phyloP scores from a whole-genome alignment of 1,140 invertebrate genomes.

The Drosophila nigromelanica region DNA sequence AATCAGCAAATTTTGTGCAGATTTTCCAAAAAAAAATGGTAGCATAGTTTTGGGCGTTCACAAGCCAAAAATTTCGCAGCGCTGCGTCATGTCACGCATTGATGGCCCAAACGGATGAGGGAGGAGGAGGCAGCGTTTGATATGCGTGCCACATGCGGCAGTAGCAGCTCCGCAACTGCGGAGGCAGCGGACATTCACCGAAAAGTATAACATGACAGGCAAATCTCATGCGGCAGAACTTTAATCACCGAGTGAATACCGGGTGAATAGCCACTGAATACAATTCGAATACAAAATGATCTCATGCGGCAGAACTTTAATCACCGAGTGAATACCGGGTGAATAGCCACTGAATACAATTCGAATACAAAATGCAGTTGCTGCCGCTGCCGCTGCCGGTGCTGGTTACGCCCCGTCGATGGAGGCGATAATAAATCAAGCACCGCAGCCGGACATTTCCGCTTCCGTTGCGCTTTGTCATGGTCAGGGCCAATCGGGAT shows the following conservation, averaged over 20 bases:
- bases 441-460: constrained; percentile 64
- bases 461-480: constrained; percentile 61
- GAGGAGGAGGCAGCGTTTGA: constrained; percentile 33
- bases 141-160: constrained; percentile 53
- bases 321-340: constrained; percentile 23
- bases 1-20: constrained; percentile 16
- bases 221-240: constrained; percentile 23
- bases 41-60: constrained; percentile 44
- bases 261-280: constrained; percentile 30
- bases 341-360: constrained; percentile 29
- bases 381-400: not conserved
- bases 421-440: constrained; percentile 55
- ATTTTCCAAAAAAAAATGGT: constrained; percentile 23
- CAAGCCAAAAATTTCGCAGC: constrained; percentile 17
- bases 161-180: not conserved
- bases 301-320: constrained; percentile 26
- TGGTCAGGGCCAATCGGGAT: not conserved
- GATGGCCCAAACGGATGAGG: constrained; percentile 20
- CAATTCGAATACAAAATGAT: no score
- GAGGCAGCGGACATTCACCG: not conserved
- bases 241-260: constrained; percentile 30
- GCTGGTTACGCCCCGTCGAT: constrained; percentile 36
- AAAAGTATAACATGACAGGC: constrained; percentile 18
- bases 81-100: constrained; percentile 51
- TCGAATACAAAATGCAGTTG: constrained; percentile 22